phyloP scores from a whole-genome alignment of 2,888 invertebrate genomes.

The Apodemia mormo region DNA sequence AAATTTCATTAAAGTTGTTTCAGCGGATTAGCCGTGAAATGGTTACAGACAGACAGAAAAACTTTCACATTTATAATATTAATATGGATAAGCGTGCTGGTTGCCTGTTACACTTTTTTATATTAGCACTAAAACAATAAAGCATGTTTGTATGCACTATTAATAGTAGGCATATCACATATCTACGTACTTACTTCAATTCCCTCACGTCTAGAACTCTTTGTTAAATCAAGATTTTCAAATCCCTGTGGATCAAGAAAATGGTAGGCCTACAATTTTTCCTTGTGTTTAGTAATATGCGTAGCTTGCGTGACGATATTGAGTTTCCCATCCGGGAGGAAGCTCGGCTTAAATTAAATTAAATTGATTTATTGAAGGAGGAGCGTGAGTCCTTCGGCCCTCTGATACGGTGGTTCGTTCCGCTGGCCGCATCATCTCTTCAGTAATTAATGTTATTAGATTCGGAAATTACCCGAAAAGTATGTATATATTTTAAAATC shows the following conservation, averaged over 20 bases:
- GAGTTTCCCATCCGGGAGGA: conserved; percentile 53
- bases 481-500: conserved; percentile 42
- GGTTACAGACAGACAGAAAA: too few species aligned
- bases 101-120: too few species aligned
- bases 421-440: conserved; percentile 53
- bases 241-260: conserved; percentile 25
- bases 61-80: too few species aligned
- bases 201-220: not conserved
- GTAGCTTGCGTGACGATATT: conserved; percentile 62
- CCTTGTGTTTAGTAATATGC: conserved; percentile 26
- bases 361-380: conserved; percentile 76
- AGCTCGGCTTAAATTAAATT: conserved; percentile 75
- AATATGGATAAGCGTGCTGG: too few species aligned
- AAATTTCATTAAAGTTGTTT: too few species aligned
- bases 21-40: too few species aligned
- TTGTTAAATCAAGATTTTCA: conserved; percentile 1
- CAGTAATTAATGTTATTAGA: conserved; percentile 76
- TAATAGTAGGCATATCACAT: too few species aligned
- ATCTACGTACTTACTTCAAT: not conserved
- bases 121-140: too few species aligned
- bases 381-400: conserved; percentile 60
- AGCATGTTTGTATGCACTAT: too few species aligned
- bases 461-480: conserved; percentile 69
- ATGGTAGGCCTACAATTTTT: not conserved
- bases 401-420: conserved; percentile 49